Conservation (phyloP, 2,797 vertebrate genomes). For the Kryptopterus vitreolus region DNA sequence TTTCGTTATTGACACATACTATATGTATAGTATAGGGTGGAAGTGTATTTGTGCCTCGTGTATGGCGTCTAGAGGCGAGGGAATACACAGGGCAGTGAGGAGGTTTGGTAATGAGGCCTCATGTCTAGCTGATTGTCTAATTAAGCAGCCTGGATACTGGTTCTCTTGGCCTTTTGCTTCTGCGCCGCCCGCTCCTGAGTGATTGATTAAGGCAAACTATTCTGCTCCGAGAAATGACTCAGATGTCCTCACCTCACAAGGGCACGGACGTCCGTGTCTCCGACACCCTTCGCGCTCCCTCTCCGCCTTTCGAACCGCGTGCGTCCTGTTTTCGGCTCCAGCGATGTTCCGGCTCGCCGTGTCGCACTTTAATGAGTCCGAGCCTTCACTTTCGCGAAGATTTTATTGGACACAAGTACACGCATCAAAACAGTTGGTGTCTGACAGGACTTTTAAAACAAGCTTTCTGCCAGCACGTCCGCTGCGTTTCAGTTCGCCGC, state of each 20-base stretch:
- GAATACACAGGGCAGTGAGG: conserved; percentile 26
- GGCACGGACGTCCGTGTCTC: background rate
- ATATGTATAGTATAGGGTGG: background rate
- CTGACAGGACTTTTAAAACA: conserved; percentile 31
- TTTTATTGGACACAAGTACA: conserved; percentile 21
- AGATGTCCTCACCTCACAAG: conserved; percentile 40
- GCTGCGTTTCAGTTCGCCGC: conserved; percentile 13
- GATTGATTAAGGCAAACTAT: conserved; percentile 53
- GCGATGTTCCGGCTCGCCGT: background rate
- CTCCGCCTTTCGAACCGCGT: conserved; percentile 2
- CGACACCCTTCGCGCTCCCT: background rate
- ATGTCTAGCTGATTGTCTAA: conserved; percentile 49
- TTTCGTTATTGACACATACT: background rate
- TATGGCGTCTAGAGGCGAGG: conserved; percentile 33
- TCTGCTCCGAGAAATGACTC: conserved; percentile 38
- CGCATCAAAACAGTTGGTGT: conserved; percentile 26
- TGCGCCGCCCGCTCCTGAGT: conserved; percentile 40
- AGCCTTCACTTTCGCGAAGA: conserved; percentile 19
- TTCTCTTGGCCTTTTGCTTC: conserved; percentile 32
- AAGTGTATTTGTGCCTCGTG: conserved; percentile 22
- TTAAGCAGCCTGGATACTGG: conserved; percentile 44
- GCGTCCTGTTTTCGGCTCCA: background rate
- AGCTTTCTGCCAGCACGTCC: conserved; percentile 5
- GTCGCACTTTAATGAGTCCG: conserved; percentile 23
- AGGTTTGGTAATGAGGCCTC: conserved; percentile 42